These are phyloP conservation scores for Laterallus jamaicensis DNA, from an alignment of 2,113 vertebrate genomes.

Conservation along the genomic window DNA sequence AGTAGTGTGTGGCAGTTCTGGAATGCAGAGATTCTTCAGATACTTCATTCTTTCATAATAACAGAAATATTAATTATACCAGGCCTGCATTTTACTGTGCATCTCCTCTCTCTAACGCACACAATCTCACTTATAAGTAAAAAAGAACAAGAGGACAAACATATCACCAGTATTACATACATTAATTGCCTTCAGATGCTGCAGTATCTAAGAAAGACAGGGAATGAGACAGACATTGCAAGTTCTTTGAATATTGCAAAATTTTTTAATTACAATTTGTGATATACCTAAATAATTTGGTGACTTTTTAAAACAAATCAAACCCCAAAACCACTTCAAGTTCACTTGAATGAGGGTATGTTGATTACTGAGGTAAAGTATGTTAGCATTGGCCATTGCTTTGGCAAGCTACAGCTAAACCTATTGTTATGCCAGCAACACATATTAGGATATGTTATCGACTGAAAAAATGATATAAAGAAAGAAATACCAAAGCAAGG, in stretches of 20 bases:
- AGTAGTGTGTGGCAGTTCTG: background rate
- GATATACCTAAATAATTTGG: background rate
- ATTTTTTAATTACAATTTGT: background rate
- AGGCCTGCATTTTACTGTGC: background rate
- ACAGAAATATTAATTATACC: background rate
- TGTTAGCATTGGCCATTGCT: background rate
- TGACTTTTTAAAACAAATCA: background rate
- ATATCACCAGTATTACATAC: background rate
- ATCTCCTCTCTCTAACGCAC: background rate
- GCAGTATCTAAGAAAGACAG: background rate
- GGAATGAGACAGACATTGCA: background rate
- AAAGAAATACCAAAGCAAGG: slow-evolving; percentile 5
- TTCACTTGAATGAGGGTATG: background rate
- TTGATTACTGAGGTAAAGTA: background rate
- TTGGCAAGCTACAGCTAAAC: background rate
- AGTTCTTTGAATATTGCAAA: background rate
- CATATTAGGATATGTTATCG: background rate
- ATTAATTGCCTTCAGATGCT: background rate
- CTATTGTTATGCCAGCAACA: background rate
- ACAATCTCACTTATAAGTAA: background rate
- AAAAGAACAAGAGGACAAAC: background rate
- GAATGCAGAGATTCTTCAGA: background rate
- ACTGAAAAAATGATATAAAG: background rate
- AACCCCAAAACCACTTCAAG: background rate
- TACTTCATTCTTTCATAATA: background rate